Base-by-base conservation (phyloP, 2,797 vertebrate species). In the Chloroceryle inda region DNA sequence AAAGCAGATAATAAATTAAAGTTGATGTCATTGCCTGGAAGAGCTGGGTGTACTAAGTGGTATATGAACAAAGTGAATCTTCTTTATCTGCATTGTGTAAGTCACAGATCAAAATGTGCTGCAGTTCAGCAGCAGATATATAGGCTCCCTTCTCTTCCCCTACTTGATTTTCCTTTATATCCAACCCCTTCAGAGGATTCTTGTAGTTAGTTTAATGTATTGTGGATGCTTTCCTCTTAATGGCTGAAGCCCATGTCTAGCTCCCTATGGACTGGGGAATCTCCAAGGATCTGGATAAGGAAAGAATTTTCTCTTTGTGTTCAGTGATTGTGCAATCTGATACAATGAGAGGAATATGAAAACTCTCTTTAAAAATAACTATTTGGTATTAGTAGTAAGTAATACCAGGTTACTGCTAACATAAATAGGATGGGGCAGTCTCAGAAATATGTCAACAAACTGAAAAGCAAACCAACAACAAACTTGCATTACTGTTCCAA, bases 1-100 rank as follows among this genome's bases (percentile, higher is more conserved):
- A 85, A 96, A 89, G 56, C 27, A 67, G 37, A 74, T 67, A 78
- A 78, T 59, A 79, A 72, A 76, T 79, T 61, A 26, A 88, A 94
- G 64, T 44, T 49, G 16, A 49, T 62, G 24, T 61, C 4, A 50
- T 62, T 80, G 42, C 33, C 31, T 79, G 62, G n/a, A 92, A 88
- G 49, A 85, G 5, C 8, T 79, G 53, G 5, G 3, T 85, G 33
- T 38, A 74, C 24, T 33, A 82, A 87, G 35, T 71, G 49, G 17
- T 63, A 13, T 71, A 18, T 64, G 82, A 85, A 89, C 15, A 90
- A 86, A 47, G 9, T 17, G 8, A 67, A 52, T 56, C n/a, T 52
- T 87, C 49, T 82, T 77, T 68, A 44, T 73, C 50, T 88, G 17
- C 17, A 24, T 9, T 88, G 26, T 83, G 14, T 63, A 90, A 62